Evolutionary conservation across 2,888 invertebrate genomes (phyloP), one percentile per base, ranked within the genome.

Genomic region (Erebia epiphron): DNA sequence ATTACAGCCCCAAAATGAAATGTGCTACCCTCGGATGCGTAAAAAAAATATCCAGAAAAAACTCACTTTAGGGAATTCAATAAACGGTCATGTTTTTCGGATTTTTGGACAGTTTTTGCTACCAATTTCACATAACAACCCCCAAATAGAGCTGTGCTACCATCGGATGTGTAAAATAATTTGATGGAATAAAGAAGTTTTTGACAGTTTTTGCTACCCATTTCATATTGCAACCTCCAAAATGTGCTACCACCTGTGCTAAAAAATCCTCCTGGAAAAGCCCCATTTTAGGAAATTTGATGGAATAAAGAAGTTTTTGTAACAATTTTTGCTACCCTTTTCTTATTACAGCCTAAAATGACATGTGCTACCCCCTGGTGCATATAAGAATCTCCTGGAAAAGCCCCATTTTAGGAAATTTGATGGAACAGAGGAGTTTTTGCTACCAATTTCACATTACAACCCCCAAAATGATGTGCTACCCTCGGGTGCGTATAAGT

Each of bases 351-450:
- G 2, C 56, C 18, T 14, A 26, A 2, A 13, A 26, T 13, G 26
- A 8, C n/a, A n/a, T 57, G n/a, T 58, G 57, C 57, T 35, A 35
- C 14, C 35, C 57, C 14, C 35, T 0, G 35, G 26, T 57, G 57
- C 26, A n/a, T 8, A 13, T n/a, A 8, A 26, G 14, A 57, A 57
- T 8, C 16, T 16, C 2, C 16, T 69, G 76, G 68, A 80, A 88
- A 35, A 35, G 35, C 35, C 35, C 1, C 35, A 35, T 43, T 43
- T 43, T 50, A 7, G n/a, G n/a, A n/a, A 8, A n/a, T n/a, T n/a
- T 14, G n/a, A n/a, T 2, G 7, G 50, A 16, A 14, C 3, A 4
- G 14, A 11, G 13, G 13, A 50, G 50, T n/a, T 14, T 26, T 57
- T 57, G 57, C 10, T 26, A 26, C 26, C 13, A 26, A 57, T 57